These are phyloP conservation scores for Eurytoma adleriae DNA, from an alignment of 2,888 invertebrate species.

Conservation along the genomic window DNA sequence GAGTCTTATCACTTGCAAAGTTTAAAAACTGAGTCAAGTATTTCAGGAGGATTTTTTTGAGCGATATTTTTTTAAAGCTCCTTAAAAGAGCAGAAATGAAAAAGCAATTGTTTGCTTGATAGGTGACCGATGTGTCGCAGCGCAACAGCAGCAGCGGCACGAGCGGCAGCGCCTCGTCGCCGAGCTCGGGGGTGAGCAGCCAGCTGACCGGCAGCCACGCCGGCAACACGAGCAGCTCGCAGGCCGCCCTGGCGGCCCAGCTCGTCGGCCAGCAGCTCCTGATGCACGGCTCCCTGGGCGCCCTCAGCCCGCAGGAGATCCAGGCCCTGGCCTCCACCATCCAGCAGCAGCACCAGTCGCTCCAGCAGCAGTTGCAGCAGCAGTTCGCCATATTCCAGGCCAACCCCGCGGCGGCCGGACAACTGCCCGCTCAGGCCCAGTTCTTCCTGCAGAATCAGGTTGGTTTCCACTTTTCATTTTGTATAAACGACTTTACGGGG, in stretches of 20 bases:
- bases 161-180: constrained; percentile 76
- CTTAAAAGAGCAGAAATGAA: no score
- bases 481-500: background rate
- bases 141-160: constrained; percentile 76
- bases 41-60: no score
- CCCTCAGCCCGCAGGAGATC: constrained; percentile 71
- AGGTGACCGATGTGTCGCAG: constrained; percentile 77
- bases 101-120: constrained; percentile 16
- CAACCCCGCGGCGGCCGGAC: constrained; percentile 76
- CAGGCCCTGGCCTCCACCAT: constrained; percentile 79
- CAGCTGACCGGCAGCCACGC: constrained; percentile 72
- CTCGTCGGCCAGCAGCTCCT: constrained; percentile 74
- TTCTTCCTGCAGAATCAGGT: constrained; percentile 88
- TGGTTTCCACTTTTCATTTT: background rate
- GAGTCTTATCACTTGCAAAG: no score
- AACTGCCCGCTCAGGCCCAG: constrained; percentile 81
- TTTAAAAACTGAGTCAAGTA: no score
- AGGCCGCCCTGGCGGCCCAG: constrained; percentile 74
- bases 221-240: constrained; percentile 69
- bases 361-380: constrained; percentile 82
- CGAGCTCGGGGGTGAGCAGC: constrained; percentile 76
- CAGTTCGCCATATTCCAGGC: constrained; percentile 82
- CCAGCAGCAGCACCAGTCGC: constrained; percentile 81
- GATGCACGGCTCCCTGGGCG: constrained; percentile 72
- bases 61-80: no score